These are phyloP conservation scores for Lucilia sericata DNA, from an alignment of 1,140 invertebrate genomes.

Conservation along the genomic window DNA sequence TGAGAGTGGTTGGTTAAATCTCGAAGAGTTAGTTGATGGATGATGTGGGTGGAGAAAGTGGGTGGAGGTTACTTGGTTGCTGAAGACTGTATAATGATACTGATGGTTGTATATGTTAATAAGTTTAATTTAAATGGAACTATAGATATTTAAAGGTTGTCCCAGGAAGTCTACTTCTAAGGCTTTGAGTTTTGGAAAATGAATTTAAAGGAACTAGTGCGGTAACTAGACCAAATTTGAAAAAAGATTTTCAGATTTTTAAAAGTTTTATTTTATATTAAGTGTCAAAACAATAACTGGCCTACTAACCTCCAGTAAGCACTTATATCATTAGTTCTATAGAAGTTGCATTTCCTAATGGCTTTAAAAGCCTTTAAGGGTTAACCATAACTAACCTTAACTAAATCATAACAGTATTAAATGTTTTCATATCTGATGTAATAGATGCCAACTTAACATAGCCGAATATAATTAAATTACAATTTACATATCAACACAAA, in stretches of 20 bases:
- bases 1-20: not conserved
- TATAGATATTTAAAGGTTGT: not conserved
- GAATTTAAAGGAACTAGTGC: no score
- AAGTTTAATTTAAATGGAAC: not conserved
- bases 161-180: not conserved
- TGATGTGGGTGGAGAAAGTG: not conserved
- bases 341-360: no score
- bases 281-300: no score
- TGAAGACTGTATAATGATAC: not conserved
- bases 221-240: no score
- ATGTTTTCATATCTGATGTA: not conserved
- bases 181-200: no score
- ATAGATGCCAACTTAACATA: not conserved
- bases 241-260: no score
- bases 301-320: no score
- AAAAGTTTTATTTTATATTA: no score
- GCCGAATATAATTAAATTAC: not conserved
- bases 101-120: slow-evolving; percentile 9
- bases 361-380: no score
- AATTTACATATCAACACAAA: slow-evolving; percentile 11
- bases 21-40: not conserved
- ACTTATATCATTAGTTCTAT: no score
- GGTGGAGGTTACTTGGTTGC: not conserved
- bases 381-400: no score
- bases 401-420: no score